Percentiles rank a stretch among this genome's conserved stretches.
Conservation (phyloP, 2,113 vertebrate genomes). For the Gymnarchus niloticus region DNA sequence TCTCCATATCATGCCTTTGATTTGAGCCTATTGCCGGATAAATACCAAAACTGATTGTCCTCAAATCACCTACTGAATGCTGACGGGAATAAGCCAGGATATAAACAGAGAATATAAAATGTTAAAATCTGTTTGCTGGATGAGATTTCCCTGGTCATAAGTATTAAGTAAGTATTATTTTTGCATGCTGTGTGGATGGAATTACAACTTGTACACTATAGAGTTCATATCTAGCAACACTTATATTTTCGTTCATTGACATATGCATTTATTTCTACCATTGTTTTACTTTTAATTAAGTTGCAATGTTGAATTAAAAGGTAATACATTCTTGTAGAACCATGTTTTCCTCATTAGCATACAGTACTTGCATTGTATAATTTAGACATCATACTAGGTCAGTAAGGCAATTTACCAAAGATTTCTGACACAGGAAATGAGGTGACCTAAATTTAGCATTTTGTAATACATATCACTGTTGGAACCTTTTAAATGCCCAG, state of each 20-base stretch:
- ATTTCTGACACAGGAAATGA: not conserved
- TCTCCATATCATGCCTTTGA: not conserved
- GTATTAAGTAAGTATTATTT: not conserved
- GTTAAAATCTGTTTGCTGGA: not conserved
- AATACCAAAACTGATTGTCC: not conserved
- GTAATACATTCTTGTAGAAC: not conserved
- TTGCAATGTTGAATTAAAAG: not conserved
- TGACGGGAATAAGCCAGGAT: not conserved
- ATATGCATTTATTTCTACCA: not conserved
- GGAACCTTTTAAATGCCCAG: not conserved
- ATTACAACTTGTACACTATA: not conserved
- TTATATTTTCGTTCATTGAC: not conserved
- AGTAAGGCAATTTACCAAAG: slow-evolving; percentile 10
- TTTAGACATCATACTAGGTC: not conserved
- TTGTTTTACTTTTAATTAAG: not conserved
- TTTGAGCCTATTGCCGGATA: not conserved
- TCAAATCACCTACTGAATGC: not conserved
- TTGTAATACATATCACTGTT: not conserved
- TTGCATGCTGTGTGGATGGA: not conserved
- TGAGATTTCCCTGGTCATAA: not conserved
- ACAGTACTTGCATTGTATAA: not conserved
- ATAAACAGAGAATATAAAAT: not conserved
- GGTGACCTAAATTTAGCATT: slow-evolving; percentile 5
- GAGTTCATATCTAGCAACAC: not conserved
- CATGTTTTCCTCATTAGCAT: not conserved